These are phyloP conservation scores for Steromphala cineraria DNA, from an alignment of 2,888 invertebrate genomes.

Conservation along the genomic window DNA sequence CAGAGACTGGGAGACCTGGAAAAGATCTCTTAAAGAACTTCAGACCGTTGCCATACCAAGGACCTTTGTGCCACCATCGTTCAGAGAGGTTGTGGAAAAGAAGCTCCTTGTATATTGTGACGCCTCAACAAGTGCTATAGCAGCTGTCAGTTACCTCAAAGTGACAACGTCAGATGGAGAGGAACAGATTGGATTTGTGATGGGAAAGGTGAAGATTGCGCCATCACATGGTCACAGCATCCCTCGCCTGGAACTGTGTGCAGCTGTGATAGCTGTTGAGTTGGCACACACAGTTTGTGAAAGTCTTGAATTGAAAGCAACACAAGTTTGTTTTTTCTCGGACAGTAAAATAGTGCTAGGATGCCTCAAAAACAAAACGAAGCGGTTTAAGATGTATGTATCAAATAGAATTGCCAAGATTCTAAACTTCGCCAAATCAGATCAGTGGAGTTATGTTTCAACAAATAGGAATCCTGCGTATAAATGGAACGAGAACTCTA, in stretches of 20 bases:
- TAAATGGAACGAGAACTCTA: too few species aligned
- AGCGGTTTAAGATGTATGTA: too few species aligned
- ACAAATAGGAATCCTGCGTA: too few species aligned
- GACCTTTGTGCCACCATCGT: not conserved
- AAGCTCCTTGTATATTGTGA: constrained; percentile 33
- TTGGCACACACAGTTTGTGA: too few species aligned
- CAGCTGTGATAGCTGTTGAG: constrained; percentile 34
- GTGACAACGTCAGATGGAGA: not conserved
- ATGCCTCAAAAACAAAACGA: too few species aligned
- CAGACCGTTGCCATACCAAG: constrained; percentile 13
- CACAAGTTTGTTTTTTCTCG: too few species aligned
- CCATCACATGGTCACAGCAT: constrained; percentile 29
- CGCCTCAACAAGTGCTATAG: constrained; percentile 32
- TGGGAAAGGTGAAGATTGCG: too few species aligned
- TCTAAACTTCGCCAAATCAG: too few species aligned
- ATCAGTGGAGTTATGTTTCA: too few species aligned
- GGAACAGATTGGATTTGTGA: not conserved
- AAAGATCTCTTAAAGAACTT: not conserved
- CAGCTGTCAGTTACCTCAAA: constrained; percentile 26
- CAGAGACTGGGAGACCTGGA: constrained; percentile 20
- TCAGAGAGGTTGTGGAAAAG: not conserved
- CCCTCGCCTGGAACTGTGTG: constrained; percentile 33
- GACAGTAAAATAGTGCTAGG: too few species aligned
- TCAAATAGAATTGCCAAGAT: too few species aligned
- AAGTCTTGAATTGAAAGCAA: too few species aligned